Base-by-base conservation (phyloP, 37 sponge, comb jelly and placozoan species). In the Petrosia ficiformis region DNA sequence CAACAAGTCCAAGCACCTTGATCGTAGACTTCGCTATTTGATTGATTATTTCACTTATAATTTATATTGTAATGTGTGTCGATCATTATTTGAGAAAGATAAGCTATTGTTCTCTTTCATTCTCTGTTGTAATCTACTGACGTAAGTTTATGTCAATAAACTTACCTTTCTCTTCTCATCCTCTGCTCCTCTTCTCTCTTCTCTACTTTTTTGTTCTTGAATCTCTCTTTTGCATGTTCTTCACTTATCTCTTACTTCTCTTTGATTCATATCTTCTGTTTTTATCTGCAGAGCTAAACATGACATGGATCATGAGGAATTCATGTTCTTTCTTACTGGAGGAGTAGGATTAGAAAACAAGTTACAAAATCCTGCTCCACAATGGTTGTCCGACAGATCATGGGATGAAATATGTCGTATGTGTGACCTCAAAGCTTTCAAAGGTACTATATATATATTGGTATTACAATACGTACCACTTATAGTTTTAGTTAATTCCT, bases 11-110 rank as follows among this genome's bases (percentile, higher is more conserved):
- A 92, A 95, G 87, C 96, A 89, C 28, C 81, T 98, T 65, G 99
- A 98, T 57, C 72, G 86, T 32, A 67, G 99, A 22, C 73, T 98
- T 39, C 79, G 92, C 14, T 93, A 95, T 78, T 84, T 98, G 31
- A 95, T 92, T 2, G 99, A 98, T 26, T 94, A 98, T 86, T 98
- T 95, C 81, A 98, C 99, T 40, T 98, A 98, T 86, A 98, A 93
- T 75, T 78, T 98, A 34, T 98, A 98, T 82, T 89, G 94, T 64
- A 98, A 98, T 65, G 80, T 98, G 52, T 98, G 99, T 66, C 90
- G 99, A 44, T 98, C 99, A 1, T 87, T 98, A 38, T 98, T 98
- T 83, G 99, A 92, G 80, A 98, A 98, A 59, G 99, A 98, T 86
- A 98, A 98, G 80, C 94, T 98, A 14, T 94, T 98, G 44, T 98